phyloP scores from a whole-genome alignment of 1,140 invertebrate genomes.

The Drosophila athabasca region DNA sequence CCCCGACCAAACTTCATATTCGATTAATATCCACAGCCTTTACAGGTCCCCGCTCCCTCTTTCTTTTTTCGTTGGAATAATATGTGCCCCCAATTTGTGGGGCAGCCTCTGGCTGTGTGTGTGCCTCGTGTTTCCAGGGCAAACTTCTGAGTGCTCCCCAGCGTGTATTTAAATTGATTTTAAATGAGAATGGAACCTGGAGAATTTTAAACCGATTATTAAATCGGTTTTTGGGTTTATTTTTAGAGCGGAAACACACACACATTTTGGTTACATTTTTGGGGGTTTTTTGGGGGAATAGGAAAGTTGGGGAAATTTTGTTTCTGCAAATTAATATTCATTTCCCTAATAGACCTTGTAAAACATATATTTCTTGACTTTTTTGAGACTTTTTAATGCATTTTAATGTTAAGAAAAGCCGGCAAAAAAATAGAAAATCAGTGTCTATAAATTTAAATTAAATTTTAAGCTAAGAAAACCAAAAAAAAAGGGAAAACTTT shows the following conservation, averaged over 20 bases:
- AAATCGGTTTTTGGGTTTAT: background rate
- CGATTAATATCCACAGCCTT: background rate
- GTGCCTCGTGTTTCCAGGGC: background rate
- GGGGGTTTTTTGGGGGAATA: no score
- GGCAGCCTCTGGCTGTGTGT: no score
- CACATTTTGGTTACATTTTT: background rate
- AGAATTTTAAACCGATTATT: constrained; percentile 1
- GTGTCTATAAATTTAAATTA: constrained; percentile 49
- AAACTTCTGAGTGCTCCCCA: constrained; percentile 45
- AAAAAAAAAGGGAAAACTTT: background rate
- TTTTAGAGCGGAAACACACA: background rate
- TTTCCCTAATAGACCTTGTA: background rate
- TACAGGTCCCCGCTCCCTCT: constrained; percentile 10
- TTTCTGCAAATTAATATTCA: constrained; percentile 1
- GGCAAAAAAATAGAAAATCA: constrained; percentile 24
- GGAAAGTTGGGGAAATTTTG: background rate
- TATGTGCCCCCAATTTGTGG: background rate
- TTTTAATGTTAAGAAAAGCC: no score
- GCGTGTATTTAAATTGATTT: constrained; percentile 43
- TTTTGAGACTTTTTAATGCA: no score
- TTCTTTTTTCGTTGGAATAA: background rate
- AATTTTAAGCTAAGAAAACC: background rate
- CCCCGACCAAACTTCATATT: background rate
- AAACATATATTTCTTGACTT: no score
- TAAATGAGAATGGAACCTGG: constrained; percentile 13